Evolutionary conservation across 1,140 invertebrate species (phyloP), one percentile per base, ranked within the genome.

Genomic region (Andricus grossulariae): DNA sequence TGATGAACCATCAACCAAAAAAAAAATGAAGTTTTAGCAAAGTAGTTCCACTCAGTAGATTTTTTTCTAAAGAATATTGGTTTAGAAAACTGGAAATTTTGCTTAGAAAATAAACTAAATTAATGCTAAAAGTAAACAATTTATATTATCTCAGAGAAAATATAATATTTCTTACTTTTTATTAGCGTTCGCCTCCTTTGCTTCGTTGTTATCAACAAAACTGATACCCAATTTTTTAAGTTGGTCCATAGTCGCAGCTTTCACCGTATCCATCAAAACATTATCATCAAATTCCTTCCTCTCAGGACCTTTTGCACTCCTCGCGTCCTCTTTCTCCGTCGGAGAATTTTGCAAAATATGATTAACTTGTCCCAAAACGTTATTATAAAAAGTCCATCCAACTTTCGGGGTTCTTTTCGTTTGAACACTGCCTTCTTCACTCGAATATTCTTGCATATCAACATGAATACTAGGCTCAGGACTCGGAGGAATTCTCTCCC

Each of bases 301-400:
- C 8, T 73, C 50, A 10, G 57, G 57, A 21, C 0, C 12, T 55
- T 79, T 82, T 75, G 83, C 79, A 55, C 82, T 39, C 84, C 66
- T 84, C 80, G 73, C 25, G 16, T 73, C 71, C 3, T 12, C 13
- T 7, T 83, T 74, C 11, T 83, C 75, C 16, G 82, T 45, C 18
- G 83, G 72, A 8, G 89, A 84, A 70, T 92, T 92, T 77, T 91
- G 88, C 54, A 93, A 84, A 71, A 93, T 91, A 79, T 92, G 88
- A 87, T 93, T 93, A 0, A 93, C 92, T 84, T 93, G 92, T 11
- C 86, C 89, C 71, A 95, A 92, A 71, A 94, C 92, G 89, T 95
- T 94, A 82, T 94, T 93, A 76, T 94, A 95, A 85, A 95, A 93
- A 3, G 94, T 94, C 92, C 93, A 94, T 74, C 93, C 94, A 78